Evolutionary conservation across 2,888 invertebrate species (phyloP).

Genomic region (Ditula angustiorana): DNA sequence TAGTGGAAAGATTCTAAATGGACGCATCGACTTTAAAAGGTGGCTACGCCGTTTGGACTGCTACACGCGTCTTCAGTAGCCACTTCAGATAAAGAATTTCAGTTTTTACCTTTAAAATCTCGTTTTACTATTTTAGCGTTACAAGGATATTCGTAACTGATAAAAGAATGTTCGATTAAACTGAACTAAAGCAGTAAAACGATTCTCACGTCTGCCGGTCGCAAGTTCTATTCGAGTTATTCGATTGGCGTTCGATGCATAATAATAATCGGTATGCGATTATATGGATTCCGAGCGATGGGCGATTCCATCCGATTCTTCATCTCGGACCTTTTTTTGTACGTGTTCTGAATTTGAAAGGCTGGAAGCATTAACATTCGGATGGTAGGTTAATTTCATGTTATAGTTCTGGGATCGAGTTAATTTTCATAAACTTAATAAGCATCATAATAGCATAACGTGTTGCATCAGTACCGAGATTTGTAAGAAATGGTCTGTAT

Average conservation of each 20-base stretch:
- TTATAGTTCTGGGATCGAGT: constrained; percentile 17
- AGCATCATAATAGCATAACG: too few species aligned
- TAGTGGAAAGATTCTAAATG: too few species aligned
- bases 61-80: too few species aligned
- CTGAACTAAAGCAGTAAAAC: constrained; percentile 27
- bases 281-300: constrained; percentile 65
- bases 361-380: constrained; percentile 40
- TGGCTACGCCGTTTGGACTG: too few species aligned
- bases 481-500: too few species aligned
- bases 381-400: constrained; percentile 17
- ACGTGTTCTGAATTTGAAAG: constrained; percentile 62
- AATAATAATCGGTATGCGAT: constrained; percentile 72
- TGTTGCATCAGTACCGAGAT: too few species aligned
- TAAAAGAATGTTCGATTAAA: constrained; percentile 16
- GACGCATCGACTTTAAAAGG: too few species aligned
- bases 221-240: constrained; percentile 40
- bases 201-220: constrained; percentile 51
- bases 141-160: too few species aligned
- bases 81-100: too few species aligned
- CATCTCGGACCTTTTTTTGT: constrained; percentile 64
- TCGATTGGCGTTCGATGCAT: constrained; percentile 62
- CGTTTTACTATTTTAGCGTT: too few species aligned
- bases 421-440: too few species aligned
- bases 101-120: too few species aligned
- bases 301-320: constrained; percentile 56